Evolutionary conservation across 2,888 invertebrate genomes (phyloP), one percentile per base, ranked within the genome.

Genomic region (Agriopis marginaria): DNA sequence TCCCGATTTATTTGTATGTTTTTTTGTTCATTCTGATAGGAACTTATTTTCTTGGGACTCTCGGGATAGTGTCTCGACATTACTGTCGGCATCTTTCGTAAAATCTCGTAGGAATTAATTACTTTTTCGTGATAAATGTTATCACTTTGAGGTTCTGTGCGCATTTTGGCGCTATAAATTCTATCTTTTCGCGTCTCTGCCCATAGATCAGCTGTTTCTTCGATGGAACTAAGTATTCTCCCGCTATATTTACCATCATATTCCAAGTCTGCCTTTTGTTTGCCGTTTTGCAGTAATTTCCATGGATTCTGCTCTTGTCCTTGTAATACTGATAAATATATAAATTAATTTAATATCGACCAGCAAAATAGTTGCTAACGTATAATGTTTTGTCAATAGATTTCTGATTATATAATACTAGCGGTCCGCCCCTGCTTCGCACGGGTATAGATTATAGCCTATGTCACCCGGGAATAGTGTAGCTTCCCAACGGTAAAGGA

Each of bases 131-230:
- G 40, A 42, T 14, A 42, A 17, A 56, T 56, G 11, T 44, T 1
- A 11, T 42, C 17, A 14, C 40, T 40, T n/a, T 42, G 5, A 49
- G 49, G 61, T 61, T 61, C 50, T n/a, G 50, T 8, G 9, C 14
- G 32, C 39, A 49, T 47, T 54, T 39, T 39, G n/a, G 39, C 54
- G n/a, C 7, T n/a, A 11, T 40, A 12, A 11, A 32, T 39, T 11
- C 7, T 42, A 42, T 56, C 42, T 56, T 40, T 56, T 32, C 17
- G 55, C 12, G 17, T 44, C 7, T 54, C 40, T 23, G 14, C 7
- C 54, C 54, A 61, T 11, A 61, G n/a, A 7, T 23, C 40, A 23
- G 23, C 47, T 3, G 66, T 61, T 61, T 66, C 54, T 61, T 66
- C 60, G 10, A 32, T 47, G 39, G 60, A 60, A 53, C 23, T 60